Evolutionary conservation across 1,140 invertebrate genomes (phyloP).

Genomic region (Calliopsis andreniformis): DNA sequence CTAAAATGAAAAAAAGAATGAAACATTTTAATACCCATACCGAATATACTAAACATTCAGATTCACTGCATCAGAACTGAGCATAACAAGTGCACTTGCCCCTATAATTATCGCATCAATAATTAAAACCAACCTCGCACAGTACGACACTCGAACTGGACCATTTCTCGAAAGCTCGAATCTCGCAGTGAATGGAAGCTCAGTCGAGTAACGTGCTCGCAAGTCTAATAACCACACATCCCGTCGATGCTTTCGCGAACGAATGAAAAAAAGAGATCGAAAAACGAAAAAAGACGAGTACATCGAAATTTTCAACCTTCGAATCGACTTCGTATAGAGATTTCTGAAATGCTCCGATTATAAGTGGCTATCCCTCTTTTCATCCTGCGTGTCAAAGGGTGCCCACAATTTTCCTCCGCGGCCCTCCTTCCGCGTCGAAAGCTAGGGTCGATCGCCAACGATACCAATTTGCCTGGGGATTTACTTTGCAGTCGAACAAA

Average conservation of each 20-base stretch:
- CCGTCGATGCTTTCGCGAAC: not conserved
- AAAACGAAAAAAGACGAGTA: not conserved
- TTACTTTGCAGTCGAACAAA: constrained; percentile 35
- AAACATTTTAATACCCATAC: too few species aligned
- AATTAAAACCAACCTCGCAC: too few species aligned
- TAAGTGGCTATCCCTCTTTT: not conserved
- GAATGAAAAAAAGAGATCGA: not conserved
- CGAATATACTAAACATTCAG: too few species aligned
- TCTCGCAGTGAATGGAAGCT: too few species aligned
- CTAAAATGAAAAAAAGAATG: too few species aligned
- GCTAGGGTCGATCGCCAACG: constrained; percentile 8
- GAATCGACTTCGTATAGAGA: constrained; percentile 3
- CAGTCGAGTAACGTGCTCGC: too few species aligned
- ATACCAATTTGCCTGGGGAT: constrained; percentile 51
- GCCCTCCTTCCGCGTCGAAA: constrained; percentile 37
- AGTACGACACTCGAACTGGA: too few species aligned
- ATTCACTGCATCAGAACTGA: too few species aligned
- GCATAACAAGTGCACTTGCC: too few species aligned
- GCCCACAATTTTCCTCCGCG: constrained; percentile 11
- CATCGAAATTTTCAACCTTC: not conserved
- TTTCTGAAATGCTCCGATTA: constrained; percentile 7
- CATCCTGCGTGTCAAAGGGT: constrained; percentile 10
- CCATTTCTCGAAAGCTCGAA: too few species aligned
- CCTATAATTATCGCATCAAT: too few species aligned
- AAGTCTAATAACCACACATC: too few species aligned